Conservation (phyloP, 2,113 vertebrate genomes). For the Vireo altiloquus region DNA sequence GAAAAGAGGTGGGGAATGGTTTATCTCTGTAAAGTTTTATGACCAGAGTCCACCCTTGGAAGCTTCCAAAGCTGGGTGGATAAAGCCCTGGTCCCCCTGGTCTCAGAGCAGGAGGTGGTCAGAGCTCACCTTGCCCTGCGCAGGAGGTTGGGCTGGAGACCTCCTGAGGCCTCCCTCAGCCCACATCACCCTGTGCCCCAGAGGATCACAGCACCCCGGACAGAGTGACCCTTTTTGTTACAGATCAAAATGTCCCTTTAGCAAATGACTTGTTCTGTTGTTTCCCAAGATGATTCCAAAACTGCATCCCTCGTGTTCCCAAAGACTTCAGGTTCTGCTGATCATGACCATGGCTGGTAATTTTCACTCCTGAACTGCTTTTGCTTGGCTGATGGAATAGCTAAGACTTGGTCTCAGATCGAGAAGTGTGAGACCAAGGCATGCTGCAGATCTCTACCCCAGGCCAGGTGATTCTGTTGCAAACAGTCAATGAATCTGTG, state of each 20-base stretch:
- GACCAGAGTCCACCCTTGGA: background rate
- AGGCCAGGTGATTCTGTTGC: background rate
- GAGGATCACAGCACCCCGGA: background rate
- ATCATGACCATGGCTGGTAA: background rate
- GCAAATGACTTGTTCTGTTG: background rate
- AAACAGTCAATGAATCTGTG: background rate
- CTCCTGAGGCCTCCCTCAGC: background rate
- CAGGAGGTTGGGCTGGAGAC: background rate
- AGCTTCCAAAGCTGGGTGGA: background rate
- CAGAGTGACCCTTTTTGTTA: background rate
- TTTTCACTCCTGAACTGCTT: background rate
- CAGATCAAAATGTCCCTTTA: background rate
- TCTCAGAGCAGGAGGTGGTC: background rate
- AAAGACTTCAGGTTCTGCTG: background rate
- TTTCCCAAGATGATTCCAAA: background rate
- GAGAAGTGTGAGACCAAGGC: background rate
- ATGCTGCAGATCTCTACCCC: background rate
- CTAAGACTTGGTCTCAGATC: background rate
- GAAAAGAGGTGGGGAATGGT: rapidly evolving
- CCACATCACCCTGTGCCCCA: background rate
- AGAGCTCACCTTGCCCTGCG: background rate
- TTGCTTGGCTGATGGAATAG: background rate
- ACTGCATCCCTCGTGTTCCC: background rate
- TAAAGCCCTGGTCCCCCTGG: background rate
- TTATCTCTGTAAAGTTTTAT: background rate